Base-by-base conservation (phyloP, 1,140 invertebrate genomes). In the Meloidogyne hapla region DNA sequence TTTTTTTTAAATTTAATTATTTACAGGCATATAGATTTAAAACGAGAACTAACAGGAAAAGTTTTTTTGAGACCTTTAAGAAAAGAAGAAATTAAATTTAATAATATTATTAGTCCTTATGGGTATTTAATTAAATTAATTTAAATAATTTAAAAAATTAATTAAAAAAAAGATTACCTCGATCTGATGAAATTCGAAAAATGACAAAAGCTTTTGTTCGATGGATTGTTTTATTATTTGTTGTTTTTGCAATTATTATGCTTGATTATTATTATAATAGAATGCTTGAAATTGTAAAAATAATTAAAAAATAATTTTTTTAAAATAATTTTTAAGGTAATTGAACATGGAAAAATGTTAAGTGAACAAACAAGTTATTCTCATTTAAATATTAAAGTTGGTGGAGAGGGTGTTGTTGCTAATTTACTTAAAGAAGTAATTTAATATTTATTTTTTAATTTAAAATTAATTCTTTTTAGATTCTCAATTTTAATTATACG, bases 11-110 rank as follows among this genome's bases (percentile, higher is more conserved):
- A 15, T 26, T 25, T 18, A 25, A 64, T 65, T 25, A 26, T 13
- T 63, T 69, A 38, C n/a, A 73, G 71, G 71, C 56, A 21, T 21
- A 77, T 77, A 18, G 75, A 77, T 64, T 40, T 45, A 38, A 74
- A 77, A 63, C 28, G 75, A 1, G n/a, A 64, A 40, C 21, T 26
- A 15, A 38, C 33, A 25, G 67, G 69, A 23, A 23, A 77, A 77
- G 33, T 65, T 40, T 77, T 45, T 33, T 48, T 77, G 12, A 10
- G 33, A 0, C 45, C 48, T n/a, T 65, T 77, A 15, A 56, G 18
- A 10, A 63, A 63, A 48, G 45, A 42, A 23, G 75, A 77, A 48
- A 48, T 56, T n/a, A 63, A 77, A 63, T 48, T 62, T 12, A 70
- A 77, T 69, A 21, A 40, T 64, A 23, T 77, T 25, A 62, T 73